Evolutionary conservation across 2,113 vertebrate genomes (phyloP), one percentile per base, ranked within the genome.

Genomic region (Cygnus atratus): DNA sequence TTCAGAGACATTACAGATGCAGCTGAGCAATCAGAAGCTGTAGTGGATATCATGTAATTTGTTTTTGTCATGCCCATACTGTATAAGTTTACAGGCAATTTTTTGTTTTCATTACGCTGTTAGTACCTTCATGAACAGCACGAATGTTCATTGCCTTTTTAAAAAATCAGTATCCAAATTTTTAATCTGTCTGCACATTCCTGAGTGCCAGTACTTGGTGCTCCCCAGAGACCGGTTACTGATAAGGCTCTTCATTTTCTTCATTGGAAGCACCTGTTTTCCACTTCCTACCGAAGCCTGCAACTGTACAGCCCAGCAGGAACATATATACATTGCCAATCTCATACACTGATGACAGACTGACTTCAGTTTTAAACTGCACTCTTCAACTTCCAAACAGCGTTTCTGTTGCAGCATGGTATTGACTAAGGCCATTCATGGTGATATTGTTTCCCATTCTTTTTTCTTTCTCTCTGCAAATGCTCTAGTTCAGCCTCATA

Each of bases 341-440:
- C 54, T 54, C 65, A 41, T 22, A 33, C 41, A 18, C 82, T 35
- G 31, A 44, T 63, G 37, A 33, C 78, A 77, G 83, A 82, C 76
- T 33, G 37, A 61, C 52, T 78, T 84, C 15, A 41, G 58, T 78
- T 74, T 75, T 24, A 46, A 90, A 70, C 62, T 65, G 44, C n/a
- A 18, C 25, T 87, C 52, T 54, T 52, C 92, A 44, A 6, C 75
- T 86, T 55, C 35, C 48, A 68, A 74, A 73, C 26, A 52, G 8
- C 19, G 18, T 31, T 85, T 80, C 65, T 81, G 35, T 16, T 92
- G 68, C 63, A 88, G 79, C 87, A n/a, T 48, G 29, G 44, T 50
- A 85, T 68, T 61, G 66, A 35, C 98, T 99, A 99, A 99, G 99
- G 99, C 99, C 99, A 99, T 98, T 99, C 99, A 1, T 99, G 99